These are phyloP conservation scores for Noctua fimbriata DNA, from an alignment of 2,888 invertebrate species.

Conservation along the genomic window DNA sequence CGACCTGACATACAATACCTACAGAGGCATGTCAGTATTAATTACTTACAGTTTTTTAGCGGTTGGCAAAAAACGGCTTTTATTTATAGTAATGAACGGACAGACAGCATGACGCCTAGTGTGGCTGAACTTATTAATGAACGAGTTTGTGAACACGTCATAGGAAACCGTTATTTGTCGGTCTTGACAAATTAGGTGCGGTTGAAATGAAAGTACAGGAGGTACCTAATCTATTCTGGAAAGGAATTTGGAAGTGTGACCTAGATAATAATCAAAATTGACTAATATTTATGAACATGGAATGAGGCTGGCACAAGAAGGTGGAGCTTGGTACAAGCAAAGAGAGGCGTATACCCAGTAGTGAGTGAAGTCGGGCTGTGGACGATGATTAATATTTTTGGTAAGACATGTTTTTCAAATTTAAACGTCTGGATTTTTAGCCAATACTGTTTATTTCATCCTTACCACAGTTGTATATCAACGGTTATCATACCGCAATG, in stretches of 20 bases:
- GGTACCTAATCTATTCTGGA: slow-evolving; percentile 4
- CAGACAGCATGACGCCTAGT: slow-evolving; percentile 62
- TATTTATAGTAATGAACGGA: slow-evolving; percentile 67
- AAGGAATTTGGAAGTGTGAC: not conserved
- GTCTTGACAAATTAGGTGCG: slow-evolving; percentile 47
- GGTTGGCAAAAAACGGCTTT: slow-evolving; percentile 69
- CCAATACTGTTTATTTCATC: not conserved
- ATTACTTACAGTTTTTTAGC: slow-evolving; percentile 63
- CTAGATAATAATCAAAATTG: not conserved
- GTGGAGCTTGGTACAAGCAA: no score
- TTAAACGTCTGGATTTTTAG: not conserved
- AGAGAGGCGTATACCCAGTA: no score
- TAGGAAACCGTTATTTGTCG: slow-evolving; percentile 41
- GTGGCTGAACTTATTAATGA: slow-evolving; percentile 57
- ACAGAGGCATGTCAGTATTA: slow-evolving; percentile 68
- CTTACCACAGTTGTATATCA: not conserved
- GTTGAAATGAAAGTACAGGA: slow-evolving; percentile 20
- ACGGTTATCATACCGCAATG: not conserved
- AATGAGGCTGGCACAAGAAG: no score
- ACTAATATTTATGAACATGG: not conserved
- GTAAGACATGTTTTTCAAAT: not conserved
- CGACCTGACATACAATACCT: slow-evolving; percentile 67
- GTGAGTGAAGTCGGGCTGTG: no score
- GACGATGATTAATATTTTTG: not conserved
- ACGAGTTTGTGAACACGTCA: slow-evolving; percentile 27